phyloP scores from a whole-genome alignment of 2,113 vertebrate species.

The Chiloscyllium plagiosum region DNA sequence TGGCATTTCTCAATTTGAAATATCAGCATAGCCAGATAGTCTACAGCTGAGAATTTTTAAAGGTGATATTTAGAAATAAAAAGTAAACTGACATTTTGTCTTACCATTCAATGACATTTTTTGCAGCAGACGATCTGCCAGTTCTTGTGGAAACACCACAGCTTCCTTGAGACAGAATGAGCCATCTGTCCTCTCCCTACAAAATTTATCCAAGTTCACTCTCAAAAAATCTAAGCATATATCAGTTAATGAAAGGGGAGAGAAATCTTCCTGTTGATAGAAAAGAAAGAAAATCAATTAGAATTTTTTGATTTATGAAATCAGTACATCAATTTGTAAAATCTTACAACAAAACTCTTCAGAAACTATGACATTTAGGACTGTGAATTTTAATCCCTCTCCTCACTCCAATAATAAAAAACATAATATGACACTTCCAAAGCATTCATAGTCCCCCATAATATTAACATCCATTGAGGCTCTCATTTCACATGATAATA shows the following conservation, averaged over 20 bases:
- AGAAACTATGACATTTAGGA: not conserved
- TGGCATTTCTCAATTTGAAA: not conserved
- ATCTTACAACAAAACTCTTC: not conserved
- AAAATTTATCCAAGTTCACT: conserved; percentile 82
- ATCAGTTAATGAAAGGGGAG: conserved; percentile 81
- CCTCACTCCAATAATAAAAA: not conserved
- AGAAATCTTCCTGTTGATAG: conserved; percentile 78
- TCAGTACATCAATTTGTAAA: not conserved
- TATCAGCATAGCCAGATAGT: not conserved
- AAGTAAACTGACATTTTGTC: not conserved
- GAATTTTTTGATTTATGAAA: not conserved
- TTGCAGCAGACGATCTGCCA: conserved; percentile 86
- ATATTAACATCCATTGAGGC: not conserved
- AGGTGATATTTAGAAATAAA: not conserved
- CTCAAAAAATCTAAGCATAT: conserved; percentile 88
- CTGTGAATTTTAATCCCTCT: not conserved
- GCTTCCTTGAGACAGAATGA: conserved; percentile 84
- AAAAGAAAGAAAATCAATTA: not conserved
- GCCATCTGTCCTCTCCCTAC: conserved; percentile 83
- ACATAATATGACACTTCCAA: not conserved
- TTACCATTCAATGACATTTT: conserved; percentile 94
- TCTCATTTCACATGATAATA: not conserved
- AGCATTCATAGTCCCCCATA: not conserved
- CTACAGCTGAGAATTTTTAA: not conserved
- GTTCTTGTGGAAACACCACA: conserved; percentile 91